phyloP scores from a whole-genome alignment of 2,888 invertebrate genomes.

The Heliconius charithonia region DNA sequence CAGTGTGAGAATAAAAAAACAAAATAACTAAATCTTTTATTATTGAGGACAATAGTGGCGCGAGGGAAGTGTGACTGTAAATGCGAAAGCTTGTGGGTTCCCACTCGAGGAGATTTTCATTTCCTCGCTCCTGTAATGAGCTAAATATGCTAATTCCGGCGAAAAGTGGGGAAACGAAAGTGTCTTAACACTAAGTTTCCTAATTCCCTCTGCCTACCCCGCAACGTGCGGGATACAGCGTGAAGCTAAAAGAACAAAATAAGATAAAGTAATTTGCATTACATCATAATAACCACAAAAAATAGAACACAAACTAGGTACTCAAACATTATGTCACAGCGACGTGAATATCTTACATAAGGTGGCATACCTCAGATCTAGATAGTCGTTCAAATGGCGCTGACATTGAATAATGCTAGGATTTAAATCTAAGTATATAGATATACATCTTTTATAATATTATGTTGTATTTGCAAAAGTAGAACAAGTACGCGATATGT shows the following conservation, averaged over 20 bases:
- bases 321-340: constrained; percentile 40
- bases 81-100: no score
- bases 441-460: not conserved
- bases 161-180: not conserved
- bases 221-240: not conserved
- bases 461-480: constrained; percentile 4
- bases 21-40: no score
- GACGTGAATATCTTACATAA: constrained; percentile 43
- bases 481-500: constrained; percentile 19
- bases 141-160: not conserved
- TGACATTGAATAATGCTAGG: constrained; percentile 42
- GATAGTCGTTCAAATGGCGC: constrained; percentile 37
- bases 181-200: not conserved
- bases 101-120: no score
- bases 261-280: constrained; percentile 1
- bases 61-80: no score
- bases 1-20: no score
- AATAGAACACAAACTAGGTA: constrained; percentile 31
- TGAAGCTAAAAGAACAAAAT: not conserved
- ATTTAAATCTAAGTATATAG: constrained; percentile 9
- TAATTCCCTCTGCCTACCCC: not conserved
- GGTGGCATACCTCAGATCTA: constrained; percentile 34
- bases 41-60: no score
- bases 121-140: no score
- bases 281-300: constrained; percentile 37